Conservation (phyloP, 1,140 invertebrate species). For the Charaxes varanes region DNA sequence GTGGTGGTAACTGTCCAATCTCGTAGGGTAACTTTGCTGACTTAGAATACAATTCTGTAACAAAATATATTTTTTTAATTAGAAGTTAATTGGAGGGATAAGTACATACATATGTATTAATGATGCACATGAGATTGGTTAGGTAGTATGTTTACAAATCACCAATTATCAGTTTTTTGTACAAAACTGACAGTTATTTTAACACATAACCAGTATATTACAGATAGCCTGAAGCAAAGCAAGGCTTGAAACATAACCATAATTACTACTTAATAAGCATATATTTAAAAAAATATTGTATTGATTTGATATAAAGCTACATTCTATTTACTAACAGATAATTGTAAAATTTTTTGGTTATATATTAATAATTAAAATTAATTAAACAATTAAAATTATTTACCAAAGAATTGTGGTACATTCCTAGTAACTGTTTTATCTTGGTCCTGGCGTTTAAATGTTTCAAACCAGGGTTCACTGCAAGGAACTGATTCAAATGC, state of each 20-base stretch:
- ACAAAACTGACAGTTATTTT: no score
- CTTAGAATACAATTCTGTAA: constrained; percentile 68
- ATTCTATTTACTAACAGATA: no score
- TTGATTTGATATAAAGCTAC: no score
- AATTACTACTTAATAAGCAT: no score
- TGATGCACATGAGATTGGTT: no score
- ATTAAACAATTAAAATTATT: constrained; percentile 23
- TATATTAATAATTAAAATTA: constrained; percentile 5
- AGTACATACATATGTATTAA: not conserved
- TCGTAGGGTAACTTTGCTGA: constrained; percentile 86
- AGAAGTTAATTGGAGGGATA: constrained; percentile 3
- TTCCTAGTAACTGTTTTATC: constrained; percentile 75
- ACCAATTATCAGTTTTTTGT: no score
- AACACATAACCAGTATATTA: no score
- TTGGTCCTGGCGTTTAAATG: constrained; percentile 83
- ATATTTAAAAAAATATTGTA: no score
- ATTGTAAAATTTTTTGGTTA: no score
- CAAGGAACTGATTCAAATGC: constrained; percentile 83
- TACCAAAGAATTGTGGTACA: constrained; percentile 67
- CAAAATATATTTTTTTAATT: constrained; percentile 22
- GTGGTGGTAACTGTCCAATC: constrained; percentile 77
- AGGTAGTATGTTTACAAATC: no score
- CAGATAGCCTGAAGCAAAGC: no score
- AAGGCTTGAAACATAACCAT: no score
- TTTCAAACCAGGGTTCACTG: constrained; percentile 85